A percentile compares a stretch with the other conserved stretches of the same genome.
Conservation (phyloP, 2,113 vertebrate genomes). For the Sprattus sprattus region DNA sequence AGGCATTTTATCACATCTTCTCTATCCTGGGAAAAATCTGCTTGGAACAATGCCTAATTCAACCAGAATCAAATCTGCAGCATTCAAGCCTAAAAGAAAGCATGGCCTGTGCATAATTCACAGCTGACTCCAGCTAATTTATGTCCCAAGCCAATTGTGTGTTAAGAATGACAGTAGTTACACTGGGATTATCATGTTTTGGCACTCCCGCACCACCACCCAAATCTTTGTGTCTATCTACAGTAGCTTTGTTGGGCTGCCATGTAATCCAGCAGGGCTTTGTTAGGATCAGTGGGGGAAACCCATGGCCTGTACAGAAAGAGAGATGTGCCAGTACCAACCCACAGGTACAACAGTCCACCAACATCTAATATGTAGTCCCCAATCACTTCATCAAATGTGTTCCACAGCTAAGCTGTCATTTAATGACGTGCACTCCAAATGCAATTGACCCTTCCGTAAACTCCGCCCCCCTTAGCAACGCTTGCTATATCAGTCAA, state of each 20-base stretch:
- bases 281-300: no score
- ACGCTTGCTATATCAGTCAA: no score
- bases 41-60: background rate
- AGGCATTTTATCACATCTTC: background rate
- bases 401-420: no score
- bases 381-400: no score
- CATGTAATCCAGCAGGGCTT: slow-evolving; percentile 35
- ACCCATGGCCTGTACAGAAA: no score
- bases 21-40: background rate
- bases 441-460: no score
- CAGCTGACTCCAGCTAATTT: background rate
- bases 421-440: no score
- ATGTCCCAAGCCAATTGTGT: background rate
- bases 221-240: slow-evolving; percentile 18
- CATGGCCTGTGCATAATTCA: slow-evolving; percentile 32
- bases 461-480: no score
- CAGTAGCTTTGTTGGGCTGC: slow-evolving; percentile 38
- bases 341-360: no score
- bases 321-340: no score
- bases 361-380: no score
- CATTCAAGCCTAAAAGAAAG: slow-evolving; percentile 37
- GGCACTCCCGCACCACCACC: slow-evolving; percentile 1
- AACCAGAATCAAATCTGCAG: slow-evolving; percentile 27
- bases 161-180: slow-evolving; percentile 41
- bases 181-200: slow-evolving; percentile 41